phyloP scores from a whole-genome alignment of 2,113 vertebrate genomes.

The Hepsetus odoe region DNA sequence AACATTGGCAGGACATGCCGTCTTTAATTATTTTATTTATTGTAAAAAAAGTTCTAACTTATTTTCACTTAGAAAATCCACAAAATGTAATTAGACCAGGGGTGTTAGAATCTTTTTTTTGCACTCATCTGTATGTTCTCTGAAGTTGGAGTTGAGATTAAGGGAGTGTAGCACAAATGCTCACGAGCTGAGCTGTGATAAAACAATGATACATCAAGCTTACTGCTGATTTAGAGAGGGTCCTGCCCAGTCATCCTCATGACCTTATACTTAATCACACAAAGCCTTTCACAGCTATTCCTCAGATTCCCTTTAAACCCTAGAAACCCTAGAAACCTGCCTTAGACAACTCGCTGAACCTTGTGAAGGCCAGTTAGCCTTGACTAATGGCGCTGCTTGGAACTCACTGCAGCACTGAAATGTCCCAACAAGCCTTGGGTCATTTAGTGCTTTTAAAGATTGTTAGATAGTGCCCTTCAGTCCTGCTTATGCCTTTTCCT shows the following conservation, averaged over 20 bases:
- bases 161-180: background rate
- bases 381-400: background rate
- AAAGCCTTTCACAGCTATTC: background rate
- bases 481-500: background rate
- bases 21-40: too few relatives aligned
- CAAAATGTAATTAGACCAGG: too few relatives aligned
- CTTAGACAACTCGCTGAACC: background rate
- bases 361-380: background rate
- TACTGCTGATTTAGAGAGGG: background rate
- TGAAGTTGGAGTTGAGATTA: background rate
- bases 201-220: background rate
- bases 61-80: too few relatives aligned
- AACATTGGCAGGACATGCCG: too few relatives aligned
- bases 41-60: too few relatives aligned
- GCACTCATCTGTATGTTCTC: background rate
- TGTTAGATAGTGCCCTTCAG: background rate
- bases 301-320: background rate
- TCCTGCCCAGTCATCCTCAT: background rate
- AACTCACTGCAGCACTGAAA: constrained; percentile 1
- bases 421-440: background rate
- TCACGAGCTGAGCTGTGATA: background rate
- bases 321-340: background rate
- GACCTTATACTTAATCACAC: background rate
- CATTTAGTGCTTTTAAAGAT: background rate
- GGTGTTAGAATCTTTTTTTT: too few relatives aligned